Evolutionary conservation across 2,888 invertebrate genomes (phyloP), one percentile per base, ranked within the genome.

Genomic region (Tetragonisca angustula): DNA sequence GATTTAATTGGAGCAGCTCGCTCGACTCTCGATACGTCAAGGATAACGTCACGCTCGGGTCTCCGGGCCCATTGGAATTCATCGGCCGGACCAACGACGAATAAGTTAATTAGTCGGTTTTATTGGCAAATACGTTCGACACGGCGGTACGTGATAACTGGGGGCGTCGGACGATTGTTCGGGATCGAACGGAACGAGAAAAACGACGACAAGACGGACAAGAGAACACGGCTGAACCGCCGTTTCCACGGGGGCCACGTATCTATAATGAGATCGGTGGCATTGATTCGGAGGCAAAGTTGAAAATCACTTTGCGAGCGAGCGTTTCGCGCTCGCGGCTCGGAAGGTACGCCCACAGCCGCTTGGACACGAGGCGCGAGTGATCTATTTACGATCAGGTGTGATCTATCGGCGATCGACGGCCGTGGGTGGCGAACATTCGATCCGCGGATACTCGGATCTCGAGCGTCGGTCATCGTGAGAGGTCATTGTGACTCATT

Each of bases 391-490:
- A 83, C 86, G 86, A 87, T 90, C 86, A 84, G 77, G 83, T 84
- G 88, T 88, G 90, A 90, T 89, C 89, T 89, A 89, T 89, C 88
- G 88, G 68, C 87, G 88, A 88, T 88, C 88, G 87, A 81, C 76
- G 83, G 13, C 74, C 87, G 89, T 89, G 87, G 89, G 89, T 89
- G 89, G 84, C 82, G 81, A 85, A 89, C 79, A 89, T 79, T 83
- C 88, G 89, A 89, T 88, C 88, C 81, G 62, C 67, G 75, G 78
- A 9, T 54, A 64, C 83, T 81, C 43, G 61, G 67, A 83, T 85
- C 84, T 82, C 73, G 56, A 59, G n/a, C 75, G 52, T 64, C 27
- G 32, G 62, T 24, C 56, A 56, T n/a, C 76, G 80, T 64, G 79
- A 88, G 86, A 83, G 89, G 87, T 88, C 87, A 89, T 87, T 89